Evolutionary conservation across 2,113 vertebrate genomes (phyloP).

Genomic region (Vimba vimba): DNA sequence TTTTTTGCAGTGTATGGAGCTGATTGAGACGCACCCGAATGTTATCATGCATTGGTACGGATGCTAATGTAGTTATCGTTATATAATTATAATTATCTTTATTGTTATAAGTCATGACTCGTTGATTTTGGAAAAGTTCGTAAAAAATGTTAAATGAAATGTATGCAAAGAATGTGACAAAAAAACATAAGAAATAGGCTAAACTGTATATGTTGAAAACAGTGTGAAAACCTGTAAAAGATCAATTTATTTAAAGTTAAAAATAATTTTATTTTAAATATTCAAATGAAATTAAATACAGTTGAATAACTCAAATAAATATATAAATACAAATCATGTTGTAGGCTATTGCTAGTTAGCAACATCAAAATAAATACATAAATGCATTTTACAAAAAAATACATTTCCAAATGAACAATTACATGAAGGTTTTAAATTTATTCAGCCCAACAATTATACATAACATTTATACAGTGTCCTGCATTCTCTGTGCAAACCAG

Average conservation of each 20-base stretch:
- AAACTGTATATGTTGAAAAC: background rate
- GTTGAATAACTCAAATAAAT: background rate
- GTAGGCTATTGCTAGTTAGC: background rate
- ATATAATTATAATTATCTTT: background rate
- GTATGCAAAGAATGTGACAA: too few species aligned
- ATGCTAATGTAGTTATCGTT: background rate
- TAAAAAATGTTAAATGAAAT: background rate
- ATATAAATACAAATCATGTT: background rate
- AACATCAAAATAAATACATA: background rate
- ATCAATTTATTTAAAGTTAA: background rate
- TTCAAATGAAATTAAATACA: background rate
- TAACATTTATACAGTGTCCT: background rate
- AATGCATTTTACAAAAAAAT: background rate
- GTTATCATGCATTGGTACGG: background rate
- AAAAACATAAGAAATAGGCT: background rate
- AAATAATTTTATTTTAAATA: background rate
- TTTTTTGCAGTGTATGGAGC: too few species aligned
- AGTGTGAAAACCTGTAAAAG: background rate
- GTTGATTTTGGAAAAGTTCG: background rate
- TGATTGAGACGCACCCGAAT: too few species aligned
- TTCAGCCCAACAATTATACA: background rate
- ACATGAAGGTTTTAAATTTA: background rate
- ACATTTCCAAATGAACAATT: background rate
- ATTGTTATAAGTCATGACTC: background rate
- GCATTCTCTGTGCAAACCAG: conserved; percentile 11